Percentiles rank a stretch among this genome's conserved stretches.
These are phyloP conservation scores for Cryptocephalus primarius DNA, from an alignment of 2,888 invertebrate species.

Conservation along the genomic window DNA sequence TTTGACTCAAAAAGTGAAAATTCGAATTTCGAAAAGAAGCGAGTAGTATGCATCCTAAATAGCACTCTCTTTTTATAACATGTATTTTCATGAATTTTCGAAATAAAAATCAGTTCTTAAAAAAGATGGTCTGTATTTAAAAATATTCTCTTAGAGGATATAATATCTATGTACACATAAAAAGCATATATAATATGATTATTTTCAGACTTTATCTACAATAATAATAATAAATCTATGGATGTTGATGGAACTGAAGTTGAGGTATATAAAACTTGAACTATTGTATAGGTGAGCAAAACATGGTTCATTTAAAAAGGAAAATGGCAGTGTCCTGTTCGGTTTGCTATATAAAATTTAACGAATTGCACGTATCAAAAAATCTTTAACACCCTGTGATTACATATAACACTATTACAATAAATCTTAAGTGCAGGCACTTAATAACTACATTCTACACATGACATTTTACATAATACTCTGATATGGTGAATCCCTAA, in stretches of 20 bases:
- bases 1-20: no score
- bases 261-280: slow-evolving; percentile 20
- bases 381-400: not conserved
- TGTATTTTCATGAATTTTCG: no score
- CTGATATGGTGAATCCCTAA: no score
- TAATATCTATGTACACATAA: slow-evolving; percentile 14
- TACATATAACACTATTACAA: not conserved
- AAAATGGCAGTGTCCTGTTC: slow-evolving; percentile 16
- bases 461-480: no score
- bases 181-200: slow-evolving; percentile 19
- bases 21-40: no score
- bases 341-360: slow-evolving; percentile 2
- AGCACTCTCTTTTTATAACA: no score
- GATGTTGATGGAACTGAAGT: slow-evolving; percentile 16
- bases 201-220: slow-evolving; percentile 9
- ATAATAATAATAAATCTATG: slow-evolving; percentile 14
- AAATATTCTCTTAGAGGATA: slow-evolving; percentile 19
- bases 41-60: no score
- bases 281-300: slow-evolving; percentile 18
- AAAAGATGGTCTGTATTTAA: slow-evolving; percentile 10
- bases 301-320: slow-evolving; percentile 5
- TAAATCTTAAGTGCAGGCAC: not conserved
- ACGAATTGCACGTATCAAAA: not conserved
- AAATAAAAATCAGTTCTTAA: no score
- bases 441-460: no score